Evolutionary conservation across 2,113 vertebrate genomes (phyloP).

Genomic region (Prinia subflava): DNA sequence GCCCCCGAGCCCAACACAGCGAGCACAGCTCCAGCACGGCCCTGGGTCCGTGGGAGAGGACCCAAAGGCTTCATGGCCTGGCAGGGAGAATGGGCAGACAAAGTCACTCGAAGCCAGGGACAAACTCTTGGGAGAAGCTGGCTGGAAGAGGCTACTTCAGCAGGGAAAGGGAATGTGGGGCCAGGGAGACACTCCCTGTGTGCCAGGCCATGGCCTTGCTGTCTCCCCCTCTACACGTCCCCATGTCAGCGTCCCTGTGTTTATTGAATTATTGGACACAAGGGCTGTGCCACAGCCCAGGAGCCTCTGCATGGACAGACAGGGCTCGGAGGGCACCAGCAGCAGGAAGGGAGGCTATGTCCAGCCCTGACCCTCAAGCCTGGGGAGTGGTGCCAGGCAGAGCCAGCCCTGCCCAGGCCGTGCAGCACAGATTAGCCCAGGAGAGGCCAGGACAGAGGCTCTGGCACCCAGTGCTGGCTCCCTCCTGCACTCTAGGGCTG

Average conservation of each 20-base stretch:
- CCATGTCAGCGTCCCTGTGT: not conserved
- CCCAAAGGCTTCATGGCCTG: not conserved
- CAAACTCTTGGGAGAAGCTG: not conserved
- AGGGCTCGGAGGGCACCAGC: not conserved
- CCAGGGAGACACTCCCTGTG: not conserved
- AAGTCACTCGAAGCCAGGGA: not conserved
- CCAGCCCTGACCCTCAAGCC: not conserved
- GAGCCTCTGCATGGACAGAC: rapidly evolving
- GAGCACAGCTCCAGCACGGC: rapidly evolving
- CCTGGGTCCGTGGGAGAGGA: rapidly evolving
- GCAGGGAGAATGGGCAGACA: not conserved
- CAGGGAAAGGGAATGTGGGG: not conserved
- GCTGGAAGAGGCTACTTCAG: not conserved
- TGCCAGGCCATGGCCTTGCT: not conserved
- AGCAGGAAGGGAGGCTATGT: not conserved
- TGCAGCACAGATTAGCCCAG: rapidly evolving
- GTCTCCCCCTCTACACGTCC: rapidly evolving
- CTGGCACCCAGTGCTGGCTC: not conserved
- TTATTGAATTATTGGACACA: not conserved
- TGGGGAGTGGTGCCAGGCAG: not conserved
- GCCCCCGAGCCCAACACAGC: not conserved
- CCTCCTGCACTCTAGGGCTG: not conserved
- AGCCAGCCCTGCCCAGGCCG: not conserved
- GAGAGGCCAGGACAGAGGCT: not conserved
- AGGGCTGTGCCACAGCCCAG: not conserved